phyloP scores from a whole-genome alignment of 2,888 invertebrate genomes.

The Athetis lepigone region DNA sequence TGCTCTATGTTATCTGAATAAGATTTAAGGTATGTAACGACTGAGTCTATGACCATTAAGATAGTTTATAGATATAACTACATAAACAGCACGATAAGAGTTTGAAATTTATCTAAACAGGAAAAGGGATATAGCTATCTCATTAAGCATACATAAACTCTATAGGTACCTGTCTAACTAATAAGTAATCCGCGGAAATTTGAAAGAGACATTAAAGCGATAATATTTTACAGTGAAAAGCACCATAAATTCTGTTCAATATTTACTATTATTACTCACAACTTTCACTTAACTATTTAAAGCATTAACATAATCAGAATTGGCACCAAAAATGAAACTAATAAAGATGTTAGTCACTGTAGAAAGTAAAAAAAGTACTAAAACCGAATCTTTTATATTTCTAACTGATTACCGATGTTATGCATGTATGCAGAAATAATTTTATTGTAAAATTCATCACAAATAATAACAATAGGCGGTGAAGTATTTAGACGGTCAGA shows the following conservation, averaged over 20 bases:
- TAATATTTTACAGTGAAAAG: constrained; percentile 74
- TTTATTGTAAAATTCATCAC: constrained; percentile 10
- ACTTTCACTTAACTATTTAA: constrained; percentile 86
- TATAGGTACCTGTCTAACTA: constrained; percentile 54
- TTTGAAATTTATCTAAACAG: constrained; percentile 64
- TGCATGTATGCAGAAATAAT: constrained; percentile 6
- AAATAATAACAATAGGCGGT: constrained; percentile 24
- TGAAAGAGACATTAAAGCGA: constrained; percentile 57
- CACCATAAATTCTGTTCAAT: constrained; percentile 85
- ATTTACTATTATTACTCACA: constrained; percentile 83
- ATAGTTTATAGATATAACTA: constrained; percentile 66
- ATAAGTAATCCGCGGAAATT: constrained; percentile 45
- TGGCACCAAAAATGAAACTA: constrained; percentile 84
- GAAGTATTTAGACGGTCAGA: constrained; percentile 15
- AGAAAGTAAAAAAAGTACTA: constrained; percentile 40
- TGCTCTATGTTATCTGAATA: constrained; percentile 37
- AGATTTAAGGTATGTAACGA: constrained; percentile 41
- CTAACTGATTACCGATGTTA: constrained; percentile 3
- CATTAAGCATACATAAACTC: constrained; percentile 52
- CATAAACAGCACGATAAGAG: constrained; percentile 68
- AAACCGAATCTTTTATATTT: constrained; percentile 27
- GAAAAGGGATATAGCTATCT: constrained; percentile 65
- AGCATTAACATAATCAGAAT: constrained; percentile 85
- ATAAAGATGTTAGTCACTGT: constrained; percentile 53
- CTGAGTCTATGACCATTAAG: constrained; percentile 54